Conservation (phyloP, 1,140 invertebrate genomes). For the Cyclina sinensis region DNA sequence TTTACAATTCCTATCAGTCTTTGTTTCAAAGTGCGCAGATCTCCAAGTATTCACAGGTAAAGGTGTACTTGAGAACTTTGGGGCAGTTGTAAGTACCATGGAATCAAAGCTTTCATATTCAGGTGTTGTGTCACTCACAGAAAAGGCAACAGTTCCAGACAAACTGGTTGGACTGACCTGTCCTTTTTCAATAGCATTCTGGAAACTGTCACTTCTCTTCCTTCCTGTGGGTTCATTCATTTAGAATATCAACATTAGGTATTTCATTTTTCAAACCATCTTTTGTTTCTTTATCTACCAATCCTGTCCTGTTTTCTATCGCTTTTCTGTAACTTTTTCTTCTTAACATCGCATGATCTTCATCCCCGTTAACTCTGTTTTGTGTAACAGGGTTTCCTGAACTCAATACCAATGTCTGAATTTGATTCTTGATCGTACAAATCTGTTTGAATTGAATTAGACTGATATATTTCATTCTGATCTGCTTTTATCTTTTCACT, state of each 20-base stretch:
- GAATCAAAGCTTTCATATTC: constrained; percentile 30
- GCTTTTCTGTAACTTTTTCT: constrained; percentile 52
- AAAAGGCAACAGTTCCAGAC: background rate
- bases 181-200: constrained; percentile 51
- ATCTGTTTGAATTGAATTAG: background rate
- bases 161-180: background rate
- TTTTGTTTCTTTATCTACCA: no score
- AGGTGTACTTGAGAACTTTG: constrained; percentile 58
- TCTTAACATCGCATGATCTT: constrained; percentile 18
- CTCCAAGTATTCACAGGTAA: background rate
- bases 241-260: no score
- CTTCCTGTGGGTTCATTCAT: background rate
- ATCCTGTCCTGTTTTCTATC: background rate
- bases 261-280: constrained; percentile 2
- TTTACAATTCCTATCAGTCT: background rate
- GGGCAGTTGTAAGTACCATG: constrained; percentile 1
- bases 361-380: background rate
- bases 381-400: background rate
- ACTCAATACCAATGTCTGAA: background rate
- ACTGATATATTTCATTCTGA: background rate
- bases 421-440: no score
- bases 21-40: background rate
- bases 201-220: constrained; percentile 48
- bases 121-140: background rate
- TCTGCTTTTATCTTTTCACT: background rate